Base-by-base conservation (phyloP, 2,797 vertebrate species). In the Sebastes cheni region DNA sequence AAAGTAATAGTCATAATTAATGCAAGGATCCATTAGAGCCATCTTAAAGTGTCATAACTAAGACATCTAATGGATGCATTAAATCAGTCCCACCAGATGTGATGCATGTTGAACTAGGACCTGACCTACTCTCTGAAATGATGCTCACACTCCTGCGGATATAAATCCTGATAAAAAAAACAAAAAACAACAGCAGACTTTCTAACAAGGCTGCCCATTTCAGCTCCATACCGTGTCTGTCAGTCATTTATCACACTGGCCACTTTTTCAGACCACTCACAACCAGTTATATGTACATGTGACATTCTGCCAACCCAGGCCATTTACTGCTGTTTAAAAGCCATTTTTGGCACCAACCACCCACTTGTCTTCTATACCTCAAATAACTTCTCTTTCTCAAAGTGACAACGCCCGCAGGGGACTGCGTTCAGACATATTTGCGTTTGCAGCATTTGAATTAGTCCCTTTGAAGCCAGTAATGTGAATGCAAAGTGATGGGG, bases 1-100 rank as follows among this genome's bases (percentile, higher is more conserved):
- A 71, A 85, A 91, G 72, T 90, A 55, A 81, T 81, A 80, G 36
- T 88, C 74, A 92, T 92, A 80, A 92, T 88, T 91, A 89, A 92
- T 92, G 89, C 83, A 89, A 36, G 42, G 74, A 81, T 86, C 85
- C 88, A 93, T 94, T 91, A 87, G 67, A 59, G 70, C 34, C 52
- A 67, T 81, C 85, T 74, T 46, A 34, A 82, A 62, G 27, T 87
- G 87, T 88, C 88, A 87, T 52, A 89, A 88, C 82, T 32, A 46
- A 68, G 68, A 77, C 69, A 83, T 72, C 14, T 67, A 67, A 69
- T 59, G 50, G 69, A 69, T 59, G 50, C 60, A 56, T 86, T 78
- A 67, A 71, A 83, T 70, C 7, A 25, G 18, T 84, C 55, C n/a
- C 54, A 65, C 39, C 10, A 64, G 85, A 82, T 52, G 60, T 71